phyloP scores from a whole-genome alignment of 2,113 vertebrate species.

The Carettochelys insculpta region DNA sequence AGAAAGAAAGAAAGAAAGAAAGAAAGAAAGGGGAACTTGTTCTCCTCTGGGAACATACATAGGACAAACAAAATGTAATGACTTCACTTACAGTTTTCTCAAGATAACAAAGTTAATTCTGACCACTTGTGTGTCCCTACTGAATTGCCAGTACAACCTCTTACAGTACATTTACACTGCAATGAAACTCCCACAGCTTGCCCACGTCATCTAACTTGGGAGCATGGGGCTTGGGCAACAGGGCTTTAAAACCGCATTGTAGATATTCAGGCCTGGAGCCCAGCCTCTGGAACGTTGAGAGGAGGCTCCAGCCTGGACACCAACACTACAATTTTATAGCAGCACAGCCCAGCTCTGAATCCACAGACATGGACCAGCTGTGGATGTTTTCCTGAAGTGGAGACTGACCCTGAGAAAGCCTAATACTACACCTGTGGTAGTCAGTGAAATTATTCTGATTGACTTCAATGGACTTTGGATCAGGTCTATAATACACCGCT shows the following conservation, averaged over 20 bases:
- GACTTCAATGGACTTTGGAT: not conserved
- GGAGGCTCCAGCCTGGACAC: not conserved
- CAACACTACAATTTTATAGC: not conserved
- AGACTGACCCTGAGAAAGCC: not conserved
- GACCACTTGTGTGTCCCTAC: not conserved
- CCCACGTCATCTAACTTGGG: not conserved
- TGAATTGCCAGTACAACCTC: not conserved
- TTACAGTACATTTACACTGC: not conserved
- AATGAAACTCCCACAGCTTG: not conserved
- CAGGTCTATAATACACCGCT: not conserved
- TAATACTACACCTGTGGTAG: not conserved
- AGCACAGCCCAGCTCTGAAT: not conserved
- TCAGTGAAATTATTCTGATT: not conserved
- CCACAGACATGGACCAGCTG: not conserved
- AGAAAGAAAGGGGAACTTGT: not conserved
- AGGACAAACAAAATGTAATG: not conserved
- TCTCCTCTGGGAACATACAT: not conserved
- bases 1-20: slow-evolving; percentile 8
- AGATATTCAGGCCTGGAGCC: not conserved
- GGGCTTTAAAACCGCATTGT: not conserved
- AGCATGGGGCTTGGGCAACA: not conserved
- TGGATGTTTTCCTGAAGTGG: not conserved
- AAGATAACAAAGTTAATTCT: not conserved
- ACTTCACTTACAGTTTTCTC: not conserved
- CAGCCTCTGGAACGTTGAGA: not conserved